A percentile compares a stretch with the other conserved stretches of the same genome.
Evolutionary conservation across 1,140 invertebrate species (phyloP).

Genomic region (Pseudoatta argentina): DNA sequence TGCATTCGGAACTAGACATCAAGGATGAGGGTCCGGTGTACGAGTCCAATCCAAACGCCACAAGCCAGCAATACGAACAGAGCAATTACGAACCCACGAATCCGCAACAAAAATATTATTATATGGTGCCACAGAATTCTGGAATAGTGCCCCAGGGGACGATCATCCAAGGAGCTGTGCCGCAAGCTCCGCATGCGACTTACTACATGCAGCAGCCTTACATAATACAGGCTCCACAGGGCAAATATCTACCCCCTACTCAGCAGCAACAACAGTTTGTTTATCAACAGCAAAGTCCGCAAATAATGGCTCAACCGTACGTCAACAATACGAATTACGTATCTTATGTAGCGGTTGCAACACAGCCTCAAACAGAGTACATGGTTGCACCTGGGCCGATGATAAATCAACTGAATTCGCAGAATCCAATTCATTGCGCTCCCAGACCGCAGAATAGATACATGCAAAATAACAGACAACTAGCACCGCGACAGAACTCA

Average conservation of each 20-base stretch:
- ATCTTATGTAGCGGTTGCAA: constrained; percentile 51
- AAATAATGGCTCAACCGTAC: constrained; percentile 62
- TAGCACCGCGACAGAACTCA: constrained; percentile 1
- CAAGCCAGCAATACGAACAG: background rate
- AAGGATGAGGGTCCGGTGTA: constrained; percentile 80
- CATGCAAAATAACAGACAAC: constrained; percentile 19
- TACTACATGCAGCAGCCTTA: constrained; percentile 71
- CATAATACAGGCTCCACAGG: constrained; percentile 67
- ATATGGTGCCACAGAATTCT: constrained; percentile 66
- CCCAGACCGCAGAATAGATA: background rate
- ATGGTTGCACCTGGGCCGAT: background rate
- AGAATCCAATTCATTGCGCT: background rate
- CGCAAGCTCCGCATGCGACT: constrained; percentile 9
- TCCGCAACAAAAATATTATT: constrained; percentile 77
- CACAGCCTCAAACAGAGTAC: constrained; percentile 47
- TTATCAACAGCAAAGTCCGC: constrained; percentile 49
- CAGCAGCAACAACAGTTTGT: constrained; percentile 20
- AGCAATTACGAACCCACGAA: constrained; percentile 57
- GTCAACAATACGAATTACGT: constrained; percentile 61
- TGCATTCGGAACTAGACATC: constrained; percentile 84
- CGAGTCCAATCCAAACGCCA: constrained; percentile 49
- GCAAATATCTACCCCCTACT: constrained; percentile 1
- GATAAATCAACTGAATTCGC: background rate
- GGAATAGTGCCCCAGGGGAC: constrained; percentile 29
- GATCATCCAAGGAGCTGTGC: constrained; percentile 34